Evolutionary conservation across 2,113 vertebrate species (phyloP), one percentile per base, ranked within the genome.

Genomic region (Amazona vittata): DNA sequence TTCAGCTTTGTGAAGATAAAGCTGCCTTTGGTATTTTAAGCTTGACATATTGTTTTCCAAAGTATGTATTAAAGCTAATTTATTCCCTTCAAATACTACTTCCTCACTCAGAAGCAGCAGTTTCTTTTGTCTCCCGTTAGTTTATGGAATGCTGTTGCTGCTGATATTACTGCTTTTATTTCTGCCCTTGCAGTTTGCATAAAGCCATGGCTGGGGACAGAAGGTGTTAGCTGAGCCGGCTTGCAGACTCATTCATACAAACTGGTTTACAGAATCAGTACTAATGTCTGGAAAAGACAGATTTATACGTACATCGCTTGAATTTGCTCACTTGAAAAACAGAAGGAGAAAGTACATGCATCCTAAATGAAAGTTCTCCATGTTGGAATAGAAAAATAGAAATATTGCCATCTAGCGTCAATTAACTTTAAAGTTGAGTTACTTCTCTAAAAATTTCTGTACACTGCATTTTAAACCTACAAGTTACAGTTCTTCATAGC

Each of bases 401-500:
- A 98, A 94, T 87, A 96, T 88, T 97, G 98, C 98, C 98, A 97
- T 92, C 98, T 98, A 97, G 97, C 85, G 98, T 96, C 85, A 41
- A 35, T 22, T 67, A 75, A 31, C n/a, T 33, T 25, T 39, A 8
- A 80, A 85, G 71, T 79, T 29, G 20, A 64, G 57, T 21, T 79
- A 37, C 11, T 49, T 79, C 76, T 90, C 78, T 14, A 62, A 47
- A 63, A 68, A 92, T 15, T 71, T 93, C 16, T 70, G 18, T 31
- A 20, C 21, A 0, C 33, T 77, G 41, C 21, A 14, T 69, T 84
- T 86, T 73, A 37, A 63, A 26, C 68, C 7, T 31, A 12, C 52
- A 18, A 31, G 28, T 57, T 83, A n/a, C 33, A 67, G 19, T 44
- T 77, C 24, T 86, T 86, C 50, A 7, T 1, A 50, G 35, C 15